Base-by-base conservation (phyloP, 2,888 invertebrate species). In the Drosophila birchii region DNA sequence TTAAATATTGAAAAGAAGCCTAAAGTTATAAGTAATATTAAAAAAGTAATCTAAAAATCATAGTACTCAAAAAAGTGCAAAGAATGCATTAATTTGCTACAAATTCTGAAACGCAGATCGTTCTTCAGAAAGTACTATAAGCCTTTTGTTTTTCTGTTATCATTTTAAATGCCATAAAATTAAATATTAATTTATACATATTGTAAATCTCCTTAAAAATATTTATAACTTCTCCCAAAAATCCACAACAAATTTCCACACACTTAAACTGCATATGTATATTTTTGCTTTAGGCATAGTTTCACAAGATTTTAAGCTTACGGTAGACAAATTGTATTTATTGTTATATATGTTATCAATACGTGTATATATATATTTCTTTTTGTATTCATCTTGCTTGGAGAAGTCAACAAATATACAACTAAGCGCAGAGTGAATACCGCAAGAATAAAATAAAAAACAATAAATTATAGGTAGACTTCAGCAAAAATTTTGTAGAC, bases 401-500 rank as follows among this genome's bases (percentile, higher is more conserved):
- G 47, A 67, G 67, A 68, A 67, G 56, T 68, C 67, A 68, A 68
- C 67, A 68, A 68, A 49, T 41, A 67, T 67, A 66, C 55, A 67
- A 56, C 36, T 49, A 68, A 68, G 68, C 68, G 67, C 49, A 68
- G 36, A 32, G 56, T 41, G 67, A 67, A 57, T 67, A 66, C 45
- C 34, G 18, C 39, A 39, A 16, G 11, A 54, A 34, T 5, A 45
- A 54, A 53, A 43, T 6, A 41, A 41, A 41, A 41, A 2, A 63
- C 45, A 67, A 68, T 68, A 67, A 71, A 86, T 73, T 56, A 88
- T 41, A 75, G 77, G 64, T 64, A 44, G 81, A 73, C 68, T 82
- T 88, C 88, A 83, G 83, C 86, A 86, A 79, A 62, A 74, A 16
- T 49, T 61, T 72, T 53, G 67, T 83, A 79, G 74, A 86, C 79